Evolutionary conservation across 2,113 vertebrate species (phyloP).

Genomic region (Pluvialis apricaria): DNA sequence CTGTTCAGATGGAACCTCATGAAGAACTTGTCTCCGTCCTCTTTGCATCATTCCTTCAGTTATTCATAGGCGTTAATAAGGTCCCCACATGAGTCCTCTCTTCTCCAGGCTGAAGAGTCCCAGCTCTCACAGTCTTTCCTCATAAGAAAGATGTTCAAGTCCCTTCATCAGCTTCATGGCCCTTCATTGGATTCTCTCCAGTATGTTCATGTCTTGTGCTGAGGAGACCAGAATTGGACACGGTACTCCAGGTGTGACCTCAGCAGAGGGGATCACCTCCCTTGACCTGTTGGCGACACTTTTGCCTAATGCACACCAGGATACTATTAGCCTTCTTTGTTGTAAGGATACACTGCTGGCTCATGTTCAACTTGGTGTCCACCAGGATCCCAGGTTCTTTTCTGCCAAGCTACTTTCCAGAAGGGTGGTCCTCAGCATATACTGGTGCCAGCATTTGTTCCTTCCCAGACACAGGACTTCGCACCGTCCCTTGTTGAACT

Average conservation of each 20-base stretch:
- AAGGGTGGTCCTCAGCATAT: neutral
- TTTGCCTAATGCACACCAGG: neutral
- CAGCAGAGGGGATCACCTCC: neutral
- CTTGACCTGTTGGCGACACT: neutral
- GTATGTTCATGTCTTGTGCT: too few relatives aligned
- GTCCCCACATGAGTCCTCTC: rapidly evolving
- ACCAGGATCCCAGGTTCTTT: neutral
- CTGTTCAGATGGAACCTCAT: neutral
- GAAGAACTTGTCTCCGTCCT: neutral
- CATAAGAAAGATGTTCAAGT: neutral
- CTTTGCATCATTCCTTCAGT: neutral
- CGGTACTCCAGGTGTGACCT: neutral
- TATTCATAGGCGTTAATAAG: neutral
- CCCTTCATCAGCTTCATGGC: neutral
- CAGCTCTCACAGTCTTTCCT: neutral
- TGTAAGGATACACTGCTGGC: neutral
- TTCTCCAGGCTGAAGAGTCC: neutral
- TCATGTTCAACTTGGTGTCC: neutral
- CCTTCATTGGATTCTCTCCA: neutral
- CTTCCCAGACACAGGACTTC: neutral
- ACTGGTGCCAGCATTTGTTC: rapidly evolving
- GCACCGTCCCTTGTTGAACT: neutral
- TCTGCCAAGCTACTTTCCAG: neutral
- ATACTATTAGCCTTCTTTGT: neutral
- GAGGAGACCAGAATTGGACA: neutral